Evolutionary conservation across 2,113 vertebrate species (phyloP).

Genomic region (Vulpes lagopus): DNA sequence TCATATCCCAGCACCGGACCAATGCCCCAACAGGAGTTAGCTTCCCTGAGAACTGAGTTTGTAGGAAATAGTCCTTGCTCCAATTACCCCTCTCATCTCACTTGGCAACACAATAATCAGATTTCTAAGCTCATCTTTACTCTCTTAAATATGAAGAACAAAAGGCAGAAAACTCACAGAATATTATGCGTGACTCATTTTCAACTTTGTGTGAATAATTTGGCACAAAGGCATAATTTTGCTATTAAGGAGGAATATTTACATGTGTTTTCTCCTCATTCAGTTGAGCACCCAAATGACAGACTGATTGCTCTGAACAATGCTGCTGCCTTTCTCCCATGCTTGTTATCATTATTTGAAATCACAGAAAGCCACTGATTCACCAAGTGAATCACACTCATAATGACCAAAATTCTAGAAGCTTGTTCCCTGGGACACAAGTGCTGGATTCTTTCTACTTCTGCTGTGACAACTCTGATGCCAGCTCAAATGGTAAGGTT

Average conservation of each 20-base stretch:
- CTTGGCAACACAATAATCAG: background rate
- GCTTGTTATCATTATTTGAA: conserved; percentile 20
- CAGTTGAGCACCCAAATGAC: background rate
- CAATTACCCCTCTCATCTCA: background rate
- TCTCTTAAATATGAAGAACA: conserved; percentile 43
- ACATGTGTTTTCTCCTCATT: background rate
- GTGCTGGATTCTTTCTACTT: background rate
- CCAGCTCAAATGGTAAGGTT: background rate
- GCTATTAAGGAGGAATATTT: background rate
- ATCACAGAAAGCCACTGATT: conserved; percentile 38
- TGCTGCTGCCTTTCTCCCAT: background rate
- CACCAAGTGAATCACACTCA: conserved; percentile 37
- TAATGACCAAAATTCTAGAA: background rate
- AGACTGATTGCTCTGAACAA: background rate
- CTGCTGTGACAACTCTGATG: background rate
- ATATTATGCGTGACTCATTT: conserved; percentile 9
- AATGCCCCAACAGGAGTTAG: background rate
- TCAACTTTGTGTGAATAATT: conserved; percentile 32
- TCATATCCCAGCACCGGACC: background rate
- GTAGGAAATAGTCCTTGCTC: background rate
- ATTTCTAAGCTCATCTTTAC: conserved; percentile 46
- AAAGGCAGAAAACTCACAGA: conserved; percentile 2
- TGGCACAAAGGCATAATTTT: conserved; percentile 29
- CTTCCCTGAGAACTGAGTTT: background rate
- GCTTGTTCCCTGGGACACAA: background rate